Base-by-base conservation (phyloP, 2,113 vertebrate genomes). In the Agelaius phoeniceus region DNA sequence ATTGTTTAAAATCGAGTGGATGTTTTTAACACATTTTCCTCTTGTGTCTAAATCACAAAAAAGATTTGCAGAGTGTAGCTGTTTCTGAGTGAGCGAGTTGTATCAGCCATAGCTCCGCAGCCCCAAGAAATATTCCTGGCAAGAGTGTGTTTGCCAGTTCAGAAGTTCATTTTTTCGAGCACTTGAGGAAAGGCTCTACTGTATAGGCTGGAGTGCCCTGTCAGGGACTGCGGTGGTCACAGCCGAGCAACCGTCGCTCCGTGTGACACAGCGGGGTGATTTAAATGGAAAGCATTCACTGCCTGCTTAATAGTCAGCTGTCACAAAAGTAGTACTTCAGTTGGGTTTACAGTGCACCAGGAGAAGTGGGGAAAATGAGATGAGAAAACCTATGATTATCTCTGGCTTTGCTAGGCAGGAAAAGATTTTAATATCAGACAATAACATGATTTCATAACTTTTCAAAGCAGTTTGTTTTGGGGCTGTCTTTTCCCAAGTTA, bases 291-390 rank as follows among this genome's bases (percentile, higher is more conserved):
- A 93, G 73, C 69, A 72, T 88, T 90, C 80, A 6, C 76, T 75
- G 73, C 76, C 82, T 86, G 23, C 59, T 92, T 76, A 71, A 86
- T 43, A 66, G 65, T 89, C 88, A 93, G 83, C 86, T 95, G 86
- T 89, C 86, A 84, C 44, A 87, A 92, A 96, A 93, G 88, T 90
- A 71, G 78, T 93, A 93, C 77, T 95, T 81, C 5, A 72, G 15
- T n/a, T 63, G 52, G 30, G 10, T 68, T 84, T 88, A 20, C 31
- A 57, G 72, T 44, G 20, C 52, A 16, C 35, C 43, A 58, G 58
- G n/a, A 95, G 66, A 86, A 85, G 59, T 49, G 35, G 67, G 67
- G 48, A 83, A 94, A 89, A 62, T 11, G 68, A 66, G 44, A 62
- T 52, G 41, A 54, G 62, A 44, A 87, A 92, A 75, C 16, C 8